Evolutionary conservation across 2,113 vertebrate species (phyloP).

Genomic region (Hystrix cristata): DNA sequence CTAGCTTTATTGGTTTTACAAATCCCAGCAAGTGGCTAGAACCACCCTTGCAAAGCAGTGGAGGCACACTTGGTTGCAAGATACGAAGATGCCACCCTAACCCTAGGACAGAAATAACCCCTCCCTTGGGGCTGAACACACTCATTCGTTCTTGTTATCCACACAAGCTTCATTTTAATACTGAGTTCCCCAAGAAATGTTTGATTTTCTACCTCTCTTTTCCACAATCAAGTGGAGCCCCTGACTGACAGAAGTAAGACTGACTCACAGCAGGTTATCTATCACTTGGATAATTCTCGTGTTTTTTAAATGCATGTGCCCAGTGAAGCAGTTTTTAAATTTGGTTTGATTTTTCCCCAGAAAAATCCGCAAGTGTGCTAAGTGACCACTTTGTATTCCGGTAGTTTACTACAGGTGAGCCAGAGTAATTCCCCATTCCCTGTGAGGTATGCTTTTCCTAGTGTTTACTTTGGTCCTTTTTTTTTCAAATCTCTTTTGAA

Average conservation of each 20-base stretch:
- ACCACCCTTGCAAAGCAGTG: conserved; percentile 41
- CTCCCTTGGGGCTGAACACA: neutral
- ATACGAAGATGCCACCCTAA: conserved; percentile 26
- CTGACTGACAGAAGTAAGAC: conserved; percentile 33
- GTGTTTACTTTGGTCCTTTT: neutral
- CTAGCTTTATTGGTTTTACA: conserved; percentile 52
- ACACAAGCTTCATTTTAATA: conserved; percentile 38
- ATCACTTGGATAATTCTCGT: conserved; percentile 36
- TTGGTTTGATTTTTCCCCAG: conserved; percentile 52
- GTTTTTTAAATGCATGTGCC: conserved; percentile 51
- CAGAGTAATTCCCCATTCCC: conserved; percentile 24
- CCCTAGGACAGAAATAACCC: neutral
- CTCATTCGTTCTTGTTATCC: conserved; percentile 9
- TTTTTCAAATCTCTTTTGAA: neutral
- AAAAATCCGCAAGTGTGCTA: neutral
- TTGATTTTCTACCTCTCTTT: conserved; percentile 40
- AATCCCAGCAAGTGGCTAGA: conserved; percentile 61
- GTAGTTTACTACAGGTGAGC: conserved; percentile 28
- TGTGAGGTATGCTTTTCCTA: conserved; percentile 32
- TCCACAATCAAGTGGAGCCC: conserved; percentile 31
- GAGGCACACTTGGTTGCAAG: conserved; percentile 13
- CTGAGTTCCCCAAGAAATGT: conserved; percentile 46
- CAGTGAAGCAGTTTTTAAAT: conserved; percentile 67
- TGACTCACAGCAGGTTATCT: conserved; percentile 59
- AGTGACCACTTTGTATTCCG: neutral